phyloP scores from a whole-genome alignment of 2,113 vertebrate species.

The Megaptera novaeangliae region DNA sequence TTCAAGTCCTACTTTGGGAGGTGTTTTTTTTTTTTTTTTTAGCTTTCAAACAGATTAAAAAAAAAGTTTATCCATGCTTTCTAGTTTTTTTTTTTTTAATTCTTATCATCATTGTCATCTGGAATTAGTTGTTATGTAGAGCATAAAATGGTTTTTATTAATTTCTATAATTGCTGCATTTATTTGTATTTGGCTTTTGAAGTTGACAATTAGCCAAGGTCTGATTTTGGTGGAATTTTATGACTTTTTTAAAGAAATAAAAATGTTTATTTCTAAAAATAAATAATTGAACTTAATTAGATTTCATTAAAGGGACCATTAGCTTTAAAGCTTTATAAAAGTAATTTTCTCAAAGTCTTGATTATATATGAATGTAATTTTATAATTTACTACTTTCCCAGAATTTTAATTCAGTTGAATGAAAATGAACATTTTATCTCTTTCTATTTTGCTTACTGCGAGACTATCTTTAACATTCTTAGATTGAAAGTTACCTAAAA shows the following conservation, averaged over 20 bases:
- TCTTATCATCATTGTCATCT: not conserved
- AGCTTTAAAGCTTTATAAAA: not conserved
- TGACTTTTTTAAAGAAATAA: not conserved
- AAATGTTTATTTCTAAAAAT: not conserved
- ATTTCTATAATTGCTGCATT: not conserved
- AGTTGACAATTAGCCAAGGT: not conserved
- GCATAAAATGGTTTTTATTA: not conserved
- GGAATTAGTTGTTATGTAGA: not conserved
- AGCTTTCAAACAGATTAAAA: not conserved
- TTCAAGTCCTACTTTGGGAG: not conserved
- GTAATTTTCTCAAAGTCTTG: not conserved
- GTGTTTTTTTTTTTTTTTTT: not conserved
- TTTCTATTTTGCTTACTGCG: not conserved
- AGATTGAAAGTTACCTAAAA: not conserved
- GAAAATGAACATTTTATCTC: not conserved
- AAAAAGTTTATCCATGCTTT: not conserved
- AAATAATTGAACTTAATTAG: not conserved
- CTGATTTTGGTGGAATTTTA: not conserved
- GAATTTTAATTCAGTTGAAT: not conserved
- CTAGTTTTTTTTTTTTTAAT: not conserved
- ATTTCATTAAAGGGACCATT: not conserved
- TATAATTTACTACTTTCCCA: not conserved
- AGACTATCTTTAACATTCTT: not conserved
- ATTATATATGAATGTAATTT: not conserved
- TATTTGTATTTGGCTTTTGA: not conserved